Conservation (phyloP, 2,888 invertebrate species). For the Drosophila picticornis region DNA sequence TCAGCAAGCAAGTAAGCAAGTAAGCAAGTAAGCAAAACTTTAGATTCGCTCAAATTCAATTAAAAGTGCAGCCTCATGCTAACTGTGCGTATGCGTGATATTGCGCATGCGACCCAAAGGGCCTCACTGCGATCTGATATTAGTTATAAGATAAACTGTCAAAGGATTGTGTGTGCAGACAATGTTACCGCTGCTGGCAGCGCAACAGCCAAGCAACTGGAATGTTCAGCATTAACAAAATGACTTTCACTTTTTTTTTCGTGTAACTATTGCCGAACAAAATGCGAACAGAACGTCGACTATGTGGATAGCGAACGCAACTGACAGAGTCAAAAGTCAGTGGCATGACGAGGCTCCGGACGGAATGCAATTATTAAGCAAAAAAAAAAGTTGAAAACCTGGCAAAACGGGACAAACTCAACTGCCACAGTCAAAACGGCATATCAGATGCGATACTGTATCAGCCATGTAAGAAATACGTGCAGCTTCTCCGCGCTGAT, state of each 20-base stretch:
- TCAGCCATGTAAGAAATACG: conserved; percentile 46
- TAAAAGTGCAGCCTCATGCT: conserved; percentile 68
- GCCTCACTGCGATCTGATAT: conserved; percentile 43
- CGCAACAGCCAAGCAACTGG: conserved; percentile 22
- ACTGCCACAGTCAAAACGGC: conserved; percentile 54
- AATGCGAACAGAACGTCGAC: conserved; percentile 35
- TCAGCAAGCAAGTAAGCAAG: conserved; percentile 4
- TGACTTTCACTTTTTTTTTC: conserved; percentile 69
- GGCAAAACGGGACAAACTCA: conserved; percentile 5
- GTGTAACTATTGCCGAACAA: conserved; percentile 18
- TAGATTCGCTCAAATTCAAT: conserved; percentile 72
- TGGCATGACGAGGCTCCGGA: conserved; percentile 46
- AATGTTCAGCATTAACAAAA: conserved; percentile 60
- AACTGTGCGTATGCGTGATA: conserved; percentile 66
- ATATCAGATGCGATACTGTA: conserved; percentile 64
- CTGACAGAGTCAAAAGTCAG: conserved; percentile 21
- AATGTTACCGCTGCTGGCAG: conserved; percentile 11
- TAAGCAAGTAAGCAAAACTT: conserved; percentile 54
- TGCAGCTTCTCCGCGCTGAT: conserved; percentile 38
- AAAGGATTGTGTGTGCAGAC: conserved; percentile 48
- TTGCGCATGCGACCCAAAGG: conserved; percentile 69
- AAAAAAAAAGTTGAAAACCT: conserved; percentile 10
- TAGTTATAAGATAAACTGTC: conserved; percentile 39
- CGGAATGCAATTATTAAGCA: conserved; percentile 51
- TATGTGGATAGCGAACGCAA: conserved; percentile 27